Evolutionary conservation across 2,888 invertebrate genomes (phyloP).

Genomic region (Melikaiella ostensackeni): DNA sequence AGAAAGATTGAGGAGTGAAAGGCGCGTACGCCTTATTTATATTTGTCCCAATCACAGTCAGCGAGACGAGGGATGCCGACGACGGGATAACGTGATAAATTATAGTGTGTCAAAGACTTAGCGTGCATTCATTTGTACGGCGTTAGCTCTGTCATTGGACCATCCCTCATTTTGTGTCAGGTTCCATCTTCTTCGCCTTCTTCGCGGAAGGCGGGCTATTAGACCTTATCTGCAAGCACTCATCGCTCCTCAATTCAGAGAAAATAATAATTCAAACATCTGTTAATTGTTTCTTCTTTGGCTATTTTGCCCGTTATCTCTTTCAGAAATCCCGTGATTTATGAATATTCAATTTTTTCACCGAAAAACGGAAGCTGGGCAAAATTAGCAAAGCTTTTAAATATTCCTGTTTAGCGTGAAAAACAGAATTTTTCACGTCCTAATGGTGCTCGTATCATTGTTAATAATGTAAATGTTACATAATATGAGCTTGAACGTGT

Average conservation of each 20-base stretch:
- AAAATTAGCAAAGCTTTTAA: no score
- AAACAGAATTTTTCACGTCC: no score
- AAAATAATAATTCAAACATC: no score
- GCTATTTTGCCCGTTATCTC: no score
- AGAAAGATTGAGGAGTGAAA: constrained; percentile 48
- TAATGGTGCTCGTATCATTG: no score
- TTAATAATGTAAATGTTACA: no score
- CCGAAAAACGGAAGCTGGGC: no score
- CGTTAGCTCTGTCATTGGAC: constrained; percentile 74
- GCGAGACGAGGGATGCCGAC: constrained; percentile 42
- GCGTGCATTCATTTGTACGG: constrained; percentile 76
- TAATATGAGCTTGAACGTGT: no score
- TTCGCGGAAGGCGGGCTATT: neutral
- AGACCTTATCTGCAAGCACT: constrained; percentile 3
- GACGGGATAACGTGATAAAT: constrained; percentile 72
- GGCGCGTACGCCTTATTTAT: constrained; percentile 74
- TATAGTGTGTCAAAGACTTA: constrained; percentile 73
- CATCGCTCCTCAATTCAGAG: neutral
- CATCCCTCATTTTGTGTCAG: constrained; percentile 71
- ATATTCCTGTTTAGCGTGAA: no score
- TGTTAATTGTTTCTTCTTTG: no score
- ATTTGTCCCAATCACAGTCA: constrained; percentile 70
- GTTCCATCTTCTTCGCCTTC: constrained; percentile 28
- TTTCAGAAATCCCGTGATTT: no score
- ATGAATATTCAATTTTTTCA: no score